Evolutionary conservation across 2,113 vertebrate species (phyloP).

Genomic region (Brachyistius frenatus): DNA sequence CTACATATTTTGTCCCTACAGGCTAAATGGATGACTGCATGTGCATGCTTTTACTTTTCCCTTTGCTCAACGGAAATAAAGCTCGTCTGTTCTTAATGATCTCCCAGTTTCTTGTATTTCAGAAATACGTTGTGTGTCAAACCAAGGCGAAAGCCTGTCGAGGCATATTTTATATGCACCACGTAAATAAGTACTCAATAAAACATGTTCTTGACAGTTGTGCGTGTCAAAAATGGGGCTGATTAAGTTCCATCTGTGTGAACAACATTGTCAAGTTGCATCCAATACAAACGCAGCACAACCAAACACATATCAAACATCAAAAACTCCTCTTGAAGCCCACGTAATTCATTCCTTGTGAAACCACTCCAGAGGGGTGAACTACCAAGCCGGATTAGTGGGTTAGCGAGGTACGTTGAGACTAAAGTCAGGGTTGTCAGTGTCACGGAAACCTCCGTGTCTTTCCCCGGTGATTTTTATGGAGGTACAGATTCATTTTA

Average conservation of each 20-base stretch:
- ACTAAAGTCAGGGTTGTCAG: too few species aligned
- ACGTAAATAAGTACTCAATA: neutral
- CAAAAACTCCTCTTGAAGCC: neutral
- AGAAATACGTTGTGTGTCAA: neutral
- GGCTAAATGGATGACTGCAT: constrained; percentile 12
- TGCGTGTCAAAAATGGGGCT: too few species aligned
- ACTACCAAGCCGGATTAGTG: too few species aligned
- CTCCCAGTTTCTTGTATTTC: neutral
- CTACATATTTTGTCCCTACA: constrained; percentile 39
- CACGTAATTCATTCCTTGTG: neutral
- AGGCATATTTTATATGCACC: neutral
- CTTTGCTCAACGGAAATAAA: constrained; percentile 15
- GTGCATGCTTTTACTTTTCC: constrained; percentile 7
- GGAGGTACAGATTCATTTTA: too few species aligned
- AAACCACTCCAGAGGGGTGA: too few species aligned
- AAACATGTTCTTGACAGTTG: too few species aligned
- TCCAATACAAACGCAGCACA: too few species aligned
- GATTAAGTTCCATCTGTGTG: too few species aligned
- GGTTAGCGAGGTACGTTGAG: too few species aligned
- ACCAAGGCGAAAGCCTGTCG: neutral
- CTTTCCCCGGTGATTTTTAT: too few species aligned
- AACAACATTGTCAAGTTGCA: too few species aligned
- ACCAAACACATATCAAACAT: neutral
- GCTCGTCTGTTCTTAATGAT: constrained; percentile 1
- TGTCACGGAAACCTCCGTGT: too few species aligned